These are phyloP conservation scores for Troides helena DNA, from an alignment of 2,888 invertebrate genomes.

Conservation along the genomic window DNA sequence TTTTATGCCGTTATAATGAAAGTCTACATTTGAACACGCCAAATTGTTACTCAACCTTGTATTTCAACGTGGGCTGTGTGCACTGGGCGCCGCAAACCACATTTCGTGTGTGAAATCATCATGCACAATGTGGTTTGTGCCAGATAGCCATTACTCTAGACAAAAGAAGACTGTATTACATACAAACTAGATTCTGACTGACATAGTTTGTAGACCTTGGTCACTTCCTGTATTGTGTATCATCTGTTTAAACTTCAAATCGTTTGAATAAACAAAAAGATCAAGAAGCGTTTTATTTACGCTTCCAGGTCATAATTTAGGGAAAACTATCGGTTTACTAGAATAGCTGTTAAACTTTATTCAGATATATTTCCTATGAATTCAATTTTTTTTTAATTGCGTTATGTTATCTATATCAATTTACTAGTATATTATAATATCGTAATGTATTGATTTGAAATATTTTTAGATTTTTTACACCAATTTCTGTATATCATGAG, in stretches of 20 bases:
- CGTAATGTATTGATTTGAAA: no score
- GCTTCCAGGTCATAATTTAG: no score
- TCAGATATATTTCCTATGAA: not conserved
- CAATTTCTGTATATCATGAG: no score
- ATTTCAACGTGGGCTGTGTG: not conserved
- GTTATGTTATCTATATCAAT: no score
- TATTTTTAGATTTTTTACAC: no score
- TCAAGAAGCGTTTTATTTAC: not conserved
- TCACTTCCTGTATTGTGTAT: not conserved
- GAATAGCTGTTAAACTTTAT: not conserved
- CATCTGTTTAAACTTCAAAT: not conserved
- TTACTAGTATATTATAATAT: no score
- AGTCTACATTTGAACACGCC: not conserved
- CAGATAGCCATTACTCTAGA: constrained; percentile 18
- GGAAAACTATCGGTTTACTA: not conserved
- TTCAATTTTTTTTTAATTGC: not conserved
- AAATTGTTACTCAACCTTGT: not conserved
- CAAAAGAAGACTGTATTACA: constrained; percentile 12
- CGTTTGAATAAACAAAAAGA: not conserved
- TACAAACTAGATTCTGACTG: not conserved
- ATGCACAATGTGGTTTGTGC: constrained; percentile 7
- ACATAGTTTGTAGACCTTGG: not conserved
- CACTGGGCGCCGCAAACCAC: not conserved
- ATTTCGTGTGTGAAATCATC: not conserved
- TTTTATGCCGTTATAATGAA: not conserved